Evolutionary conservation across 2,113 vertebrate species (phyloP).

Genomic region (Salvelinus sp.): DNA sequence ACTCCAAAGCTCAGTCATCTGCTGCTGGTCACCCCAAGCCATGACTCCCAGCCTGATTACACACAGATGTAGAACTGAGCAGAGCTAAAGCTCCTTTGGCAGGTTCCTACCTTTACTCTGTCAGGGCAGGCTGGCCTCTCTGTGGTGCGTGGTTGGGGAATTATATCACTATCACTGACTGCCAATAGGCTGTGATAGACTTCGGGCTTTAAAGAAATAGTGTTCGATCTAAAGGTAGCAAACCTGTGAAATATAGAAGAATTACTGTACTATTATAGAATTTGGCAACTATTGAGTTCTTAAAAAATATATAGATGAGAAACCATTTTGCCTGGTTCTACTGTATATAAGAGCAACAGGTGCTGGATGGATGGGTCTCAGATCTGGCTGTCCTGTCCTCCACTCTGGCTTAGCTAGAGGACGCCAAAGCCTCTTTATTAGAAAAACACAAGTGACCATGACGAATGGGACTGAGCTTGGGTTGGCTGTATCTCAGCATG

Average conservation of each 20-base stretch:
- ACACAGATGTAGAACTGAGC: slow-evolving; percentile 52
- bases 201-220: background rate
- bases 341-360: background rate
- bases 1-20: slow-evolving; percentile 61
- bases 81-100: background rate
- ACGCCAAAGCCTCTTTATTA: background rate
- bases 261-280: background rate
- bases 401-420: background rate
- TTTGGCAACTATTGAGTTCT: background rate
- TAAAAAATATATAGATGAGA: background rate
- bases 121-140: background rate
- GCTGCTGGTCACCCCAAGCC: slow-evolving; percentile 43
- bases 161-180: background rate
- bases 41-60: slow-evolving; percentile 39
- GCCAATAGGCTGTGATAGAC: background rate
- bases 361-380: background rate
- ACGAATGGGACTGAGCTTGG: background rate
- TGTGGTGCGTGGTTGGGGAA: background rate
- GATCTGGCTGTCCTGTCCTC: background rate
- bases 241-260: background rate
- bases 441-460: background rate
- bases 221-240: background rate
- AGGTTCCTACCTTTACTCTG: background rate
- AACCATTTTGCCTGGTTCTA: too few relatives aligned
- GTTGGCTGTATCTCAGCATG: background rate